phyloP scores from a whole-genome alignment of 2,888 invertebrate species.

The Eupithecia insigniata region DNA sequence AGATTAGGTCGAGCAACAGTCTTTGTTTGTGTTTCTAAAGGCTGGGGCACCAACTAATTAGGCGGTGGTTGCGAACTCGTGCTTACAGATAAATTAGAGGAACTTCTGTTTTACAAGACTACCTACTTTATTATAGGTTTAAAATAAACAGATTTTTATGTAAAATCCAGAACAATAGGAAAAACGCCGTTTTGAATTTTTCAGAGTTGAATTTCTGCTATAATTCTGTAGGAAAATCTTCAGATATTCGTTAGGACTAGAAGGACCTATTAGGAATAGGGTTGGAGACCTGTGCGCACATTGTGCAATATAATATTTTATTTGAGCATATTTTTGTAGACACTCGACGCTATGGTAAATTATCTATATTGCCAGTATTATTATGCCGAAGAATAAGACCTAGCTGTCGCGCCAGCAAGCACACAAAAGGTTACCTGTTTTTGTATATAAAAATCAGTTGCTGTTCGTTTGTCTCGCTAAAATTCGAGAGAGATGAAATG shows the following conservation, averaged over 20 bases:
- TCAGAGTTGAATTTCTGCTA: not conserved
- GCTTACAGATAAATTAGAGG: conserved; percentile 2
- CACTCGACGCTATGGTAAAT: too few relatives aligned
- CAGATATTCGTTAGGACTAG: not conserved
- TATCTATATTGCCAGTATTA: too few relatives aligned
- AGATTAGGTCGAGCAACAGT: conserved; percentile 4
- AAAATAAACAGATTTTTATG: not conserved
- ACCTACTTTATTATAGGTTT: not conserved
- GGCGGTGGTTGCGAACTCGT: not conserved
- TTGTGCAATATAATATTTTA: too few relatives aligned
- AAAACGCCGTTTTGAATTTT: not conserved
- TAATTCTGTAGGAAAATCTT: not conserved
- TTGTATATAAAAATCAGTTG: too few relatives aligned
- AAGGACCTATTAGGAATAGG: too few relatives aligned
- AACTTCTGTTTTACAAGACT: not conserved
- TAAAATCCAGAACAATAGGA: not conserved
- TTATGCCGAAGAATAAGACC: too few relatives aligned
- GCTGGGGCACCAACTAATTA: not conserved
- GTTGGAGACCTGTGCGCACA: too few relatives aligned
- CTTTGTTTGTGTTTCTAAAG: conserved; percentile 2
- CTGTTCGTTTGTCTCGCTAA: too few relatives aligned
- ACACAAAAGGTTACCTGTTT: too few relatives aligned
- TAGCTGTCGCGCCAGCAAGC: too few relatives aligned
- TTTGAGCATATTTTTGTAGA: too few relatives aligned
- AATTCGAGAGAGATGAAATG: too few relatives aligned